Conservation (phyloP, 2,797 vertebrate species). For the Alectoris magna region DNA sequence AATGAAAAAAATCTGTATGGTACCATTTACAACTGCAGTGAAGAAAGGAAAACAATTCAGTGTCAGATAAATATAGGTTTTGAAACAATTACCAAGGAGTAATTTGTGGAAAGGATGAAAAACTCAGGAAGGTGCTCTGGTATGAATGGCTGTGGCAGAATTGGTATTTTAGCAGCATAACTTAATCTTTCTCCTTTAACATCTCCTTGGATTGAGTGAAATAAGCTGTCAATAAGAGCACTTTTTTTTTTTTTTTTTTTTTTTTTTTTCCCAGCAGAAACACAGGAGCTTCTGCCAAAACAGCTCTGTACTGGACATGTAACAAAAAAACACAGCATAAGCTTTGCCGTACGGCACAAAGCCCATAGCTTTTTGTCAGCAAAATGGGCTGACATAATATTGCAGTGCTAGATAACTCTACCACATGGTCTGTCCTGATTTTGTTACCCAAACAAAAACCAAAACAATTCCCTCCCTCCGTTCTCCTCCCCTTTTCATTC, state of each 20-base stretch:
- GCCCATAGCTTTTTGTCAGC: not conserved
- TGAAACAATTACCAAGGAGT: not conserved
- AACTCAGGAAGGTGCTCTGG: not conserved
- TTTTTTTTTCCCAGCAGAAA: not conserved
- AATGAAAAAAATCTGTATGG: not conserved
- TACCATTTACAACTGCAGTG: not conserved
- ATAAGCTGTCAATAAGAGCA: not conserved
- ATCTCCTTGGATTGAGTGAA: not conserved
- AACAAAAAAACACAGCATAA: not conserved
- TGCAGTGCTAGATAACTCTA: not conserved
- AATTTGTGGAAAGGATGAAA: not conserved
- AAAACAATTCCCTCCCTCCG: slow-evolving; percentile 42
- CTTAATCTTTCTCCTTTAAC: not conserved
- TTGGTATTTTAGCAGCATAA: not conserved
- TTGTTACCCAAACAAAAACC: slow-evolving; percentile 63
- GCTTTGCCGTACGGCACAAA: not conserved
- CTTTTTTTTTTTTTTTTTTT: not conserved
- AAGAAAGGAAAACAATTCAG: not conserved
- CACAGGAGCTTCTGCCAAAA: not conserved
- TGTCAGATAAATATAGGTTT: not conserved
- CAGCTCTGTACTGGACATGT: not conserved
- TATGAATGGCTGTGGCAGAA: not conserved
- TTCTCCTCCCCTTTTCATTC: slow-evolving; percentile 5
- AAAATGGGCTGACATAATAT: not conserved
- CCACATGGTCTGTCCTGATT: not conserved